Percentiles rank a stretch among this genome's conserved stretches.
Conservation (phyloP, 2,888 invertebrate species). For the Parnassius glacialis region DNA sequence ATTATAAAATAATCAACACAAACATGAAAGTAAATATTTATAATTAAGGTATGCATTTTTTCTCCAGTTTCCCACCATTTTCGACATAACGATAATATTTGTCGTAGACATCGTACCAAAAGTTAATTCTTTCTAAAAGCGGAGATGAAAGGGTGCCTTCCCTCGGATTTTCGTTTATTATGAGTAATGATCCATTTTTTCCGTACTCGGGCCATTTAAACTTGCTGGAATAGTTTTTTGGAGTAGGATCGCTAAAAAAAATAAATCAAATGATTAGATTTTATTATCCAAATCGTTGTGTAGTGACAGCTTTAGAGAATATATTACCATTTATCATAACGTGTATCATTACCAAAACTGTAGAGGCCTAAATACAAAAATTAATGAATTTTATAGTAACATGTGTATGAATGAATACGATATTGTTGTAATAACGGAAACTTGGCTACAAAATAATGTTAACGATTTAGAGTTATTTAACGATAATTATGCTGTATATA, state of each 20-base stretch:
- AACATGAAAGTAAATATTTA: slow-evolving; percentile 1
- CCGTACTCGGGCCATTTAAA: slow-evolving; percentile 19
- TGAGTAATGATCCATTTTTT: slow-evolving; percentile 8
- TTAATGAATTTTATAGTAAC: too few species aligned
- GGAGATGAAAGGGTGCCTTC: slow-evolving; percentile 4
- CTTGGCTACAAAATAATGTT: too few species aligned
- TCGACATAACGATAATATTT: slow-evolving; percentile 19
- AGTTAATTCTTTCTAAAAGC: slow-evolving; percentile 16
- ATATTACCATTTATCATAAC: too few species aligned
- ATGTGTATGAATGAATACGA: too few species aligned
- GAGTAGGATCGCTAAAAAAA: slow-evolving; percentile 18
- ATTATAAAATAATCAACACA: not conserved
- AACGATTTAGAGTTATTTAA: too few species aligned
- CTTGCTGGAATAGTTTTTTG: slow-evolving; percentile 1
- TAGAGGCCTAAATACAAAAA: too few species aligned
- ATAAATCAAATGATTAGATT: not conserved
- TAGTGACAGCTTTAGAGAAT: too few species aligned
- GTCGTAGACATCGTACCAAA: slow-evolving; percentile 23
- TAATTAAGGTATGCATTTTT: slow-evolving; percentile 21
- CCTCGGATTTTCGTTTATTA: slow-evolving; percentile 15
- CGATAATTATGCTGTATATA: too few species aligned
- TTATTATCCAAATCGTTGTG: too few species aligned
- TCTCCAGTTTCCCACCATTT: slow-evolving; percentile 14
- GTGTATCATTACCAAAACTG: too few species aligned
- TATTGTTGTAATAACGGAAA: too few species aligned